Conservation (phyloP, 2,888 invertebrate species). For the Lepidochitona cinerea region DNA sequence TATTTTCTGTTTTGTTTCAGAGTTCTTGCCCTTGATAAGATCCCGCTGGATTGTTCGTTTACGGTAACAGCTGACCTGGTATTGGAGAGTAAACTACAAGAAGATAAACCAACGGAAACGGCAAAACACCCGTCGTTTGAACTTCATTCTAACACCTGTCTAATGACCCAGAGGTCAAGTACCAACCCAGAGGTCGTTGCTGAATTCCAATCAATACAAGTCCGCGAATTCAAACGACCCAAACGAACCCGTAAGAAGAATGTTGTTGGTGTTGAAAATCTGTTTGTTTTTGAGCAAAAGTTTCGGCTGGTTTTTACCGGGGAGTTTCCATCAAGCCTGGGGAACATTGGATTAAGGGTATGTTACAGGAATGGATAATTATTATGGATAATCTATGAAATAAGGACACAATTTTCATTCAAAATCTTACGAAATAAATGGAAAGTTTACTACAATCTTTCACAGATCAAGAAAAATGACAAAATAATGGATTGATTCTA, state of each 20-base stretch:
- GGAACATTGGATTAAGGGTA: neutral
- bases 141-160: neutral
- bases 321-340: neutral
- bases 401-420: too few relatives aligned
- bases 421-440: too few relatives aligned
- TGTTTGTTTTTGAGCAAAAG: constrained; percentile 1
- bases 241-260: neutral
- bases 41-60: neutral
- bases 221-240: neutral
- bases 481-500: too few relatives aligned
- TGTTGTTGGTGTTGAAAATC: neutral
- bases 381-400: too few relatives aligned
- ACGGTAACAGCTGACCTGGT: neutral
- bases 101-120: neutral
- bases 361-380: too few relatives aligned
- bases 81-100: neutral
- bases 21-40: neutral
- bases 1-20: too few relatives aligned
- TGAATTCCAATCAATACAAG: neutral
- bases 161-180: neutral
- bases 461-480: too few relatives aligned
- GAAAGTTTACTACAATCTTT: too few relatives aligned
- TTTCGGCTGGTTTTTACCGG: neutral
- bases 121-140: neutral
- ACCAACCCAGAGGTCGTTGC: neutral